phyloP scores from a whole-genome alignment of 2,113 vertebrate genomes.

The Rhineura floridana region DNA sequence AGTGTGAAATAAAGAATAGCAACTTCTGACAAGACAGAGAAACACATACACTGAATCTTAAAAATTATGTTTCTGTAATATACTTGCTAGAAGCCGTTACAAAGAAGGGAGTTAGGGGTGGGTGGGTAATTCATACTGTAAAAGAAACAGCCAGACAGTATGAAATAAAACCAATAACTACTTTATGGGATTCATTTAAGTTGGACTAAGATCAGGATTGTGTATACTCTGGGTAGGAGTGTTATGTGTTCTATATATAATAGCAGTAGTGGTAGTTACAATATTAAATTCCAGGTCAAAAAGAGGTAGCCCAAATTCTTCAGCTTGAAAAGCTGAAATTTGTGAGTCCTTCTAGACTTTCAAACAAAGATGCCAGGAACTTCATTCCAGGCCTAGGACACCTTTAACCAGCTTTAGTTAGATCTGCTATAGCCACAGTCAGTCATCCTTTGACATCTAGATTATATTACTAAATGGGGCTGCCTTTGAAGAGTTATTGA shows the following conservation, averaged over 20 bases:
- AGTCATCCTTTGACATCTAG: not conserved
- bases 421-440: not conserved
- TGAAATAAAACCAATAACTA: not conserved
- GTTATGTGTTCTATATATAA: not conserved
- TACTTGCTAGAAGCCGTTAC: constrained; percentile 17
- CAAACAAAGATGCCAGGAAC: not conserved
- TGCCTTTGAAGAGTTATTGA: not conserved
- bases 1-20: constrained; percentile 64
- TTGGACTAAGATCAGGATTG: not conserved
- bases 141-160: not conserved
- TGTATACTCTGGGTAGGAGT: not conserved
- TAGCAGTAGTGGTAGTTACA: not conserved
- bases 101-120: not conserved
- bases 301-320: not conserved
- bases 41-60: constrained; percentile 45
- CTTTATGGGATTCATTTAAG: not conserved
- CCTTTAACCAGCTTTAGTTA: not conserved
- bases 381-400: not conserved
- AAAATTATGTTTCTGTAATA: constrained; percentile 42
- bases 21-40: constrained; percentile 70
- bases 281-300: not conserved
- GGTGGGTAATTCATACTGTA: not conserved
- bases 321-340: not conserved
- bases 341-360: not conserved
- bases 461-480: not conserved